Evolutionary conservation across 2,797 vertebrate species (phyloP), one percentile per base, ranked within the genome.

Genomic region (Coluber constrictor): DNA sequence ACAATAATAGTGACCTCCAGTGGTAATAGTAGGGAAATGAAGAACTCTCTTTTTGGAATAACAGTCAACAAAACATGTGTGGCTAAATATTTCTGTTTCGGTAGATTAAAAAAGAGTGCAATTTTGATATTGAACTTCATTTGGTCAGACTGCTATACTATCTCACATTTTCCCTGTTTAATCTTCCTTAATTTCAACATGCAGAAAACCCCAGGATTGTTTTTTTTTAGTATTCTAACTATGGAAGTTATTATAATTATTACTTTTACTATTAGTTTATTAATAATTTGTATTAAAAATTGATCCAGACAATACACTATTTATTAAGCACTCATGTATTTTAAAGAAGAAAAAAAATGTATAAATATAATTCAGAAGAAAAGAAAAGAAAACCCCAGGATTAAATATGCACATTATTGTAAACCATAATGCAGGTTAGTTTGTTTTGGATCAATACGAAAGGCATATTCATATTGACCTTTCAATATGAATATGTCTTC

Each of bases 1-100:
- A 96, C 96, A 94, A 95, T 97, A 95, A 96, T 93, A 94, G 96
- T 96, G 97, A 96, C 97, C 96, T 96, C 97, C 94, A 63, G 88
- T 63, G 93, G 91, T 51, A 13, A 70, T n/a, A 23, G 12, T 23
- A 29, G 51, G 54, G 92, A 93, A 94, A 60, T 90, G 89, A 66
- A 87, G 5, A 20, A 25, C 51, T 70, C 2, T 29, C 29, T 89
- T 27, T 47, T 74, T 29, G 51, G 9, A 61, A 87, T 70, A 16
- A 86, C 1, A 5, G 43, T 43, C n/a, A 63, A 25, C 9, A 55
- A 86, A 66, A 86, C 43, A 23, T 79, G n/a, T 18, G 20, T 25
- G 9, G 86, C 5, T 32, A 90, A 61, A 51, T 5, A 47, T 59
- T 74, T 47, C 43, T 51, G 29, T 60, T 79, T 57, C 23, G 59